phyloP scores from a whole-genome alignment of 2,797 vertebrate species.

The Anas bernieri region DNA sequence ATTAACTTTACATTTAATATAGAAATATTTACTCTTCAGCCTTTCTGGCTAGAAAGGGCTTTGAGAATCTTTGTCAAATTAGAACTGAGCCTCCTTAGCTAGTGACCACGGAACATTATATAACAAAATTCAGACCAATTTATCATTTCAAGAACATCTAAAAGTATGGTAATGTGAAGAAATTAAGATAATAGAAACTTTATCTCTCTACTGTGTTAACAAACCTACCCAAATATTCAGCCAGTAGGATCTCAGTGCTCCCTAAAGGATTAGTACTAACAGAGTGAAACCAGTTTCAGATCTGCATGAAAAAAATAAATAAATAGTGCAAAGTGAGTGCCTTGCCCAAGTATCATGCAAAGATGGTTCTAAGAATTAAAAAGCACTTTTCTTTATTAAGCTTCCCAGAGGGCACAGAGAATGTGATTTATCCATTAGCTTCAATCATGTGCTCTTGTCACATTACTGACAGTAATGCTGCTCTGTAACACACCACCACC shows the following conservation, averaged over 20 bases:
- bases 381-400: neutral
- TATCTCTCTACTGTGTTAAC: neutral
- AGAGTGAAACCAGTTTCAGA: neutral
- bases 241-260: neutral
- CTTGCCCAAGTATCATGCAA: neutral
- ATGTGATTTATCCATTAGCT: neutral
- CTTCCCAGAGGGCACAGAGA: neutral
- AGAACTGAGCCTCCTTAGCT: neutral
- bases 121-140: neutral
- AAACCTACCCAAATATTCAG: neutral
- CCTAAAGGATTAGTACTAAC: neutral
- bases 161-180: neutral
- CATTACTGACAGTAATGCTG: neutral
- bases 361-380: neutral
- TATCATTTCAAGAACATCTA: neutral
- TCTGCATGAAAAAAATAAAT: neutral
- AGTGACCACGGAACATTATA: neutral
- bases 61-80: neutral
- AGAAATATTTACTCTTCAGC: neutral
- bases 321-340: neutral
- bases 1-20: neutral
- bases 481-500: neutral
- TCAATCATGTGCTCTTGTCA: neutral
- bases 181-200: neutral
- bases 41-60: neutral